Percentiles rank a stretch among this genome's conserved stretches.
phyloP scores from a whole-genome alignment of 2,888 invertebrate genomes.

The Lagria hirta region DNA sequence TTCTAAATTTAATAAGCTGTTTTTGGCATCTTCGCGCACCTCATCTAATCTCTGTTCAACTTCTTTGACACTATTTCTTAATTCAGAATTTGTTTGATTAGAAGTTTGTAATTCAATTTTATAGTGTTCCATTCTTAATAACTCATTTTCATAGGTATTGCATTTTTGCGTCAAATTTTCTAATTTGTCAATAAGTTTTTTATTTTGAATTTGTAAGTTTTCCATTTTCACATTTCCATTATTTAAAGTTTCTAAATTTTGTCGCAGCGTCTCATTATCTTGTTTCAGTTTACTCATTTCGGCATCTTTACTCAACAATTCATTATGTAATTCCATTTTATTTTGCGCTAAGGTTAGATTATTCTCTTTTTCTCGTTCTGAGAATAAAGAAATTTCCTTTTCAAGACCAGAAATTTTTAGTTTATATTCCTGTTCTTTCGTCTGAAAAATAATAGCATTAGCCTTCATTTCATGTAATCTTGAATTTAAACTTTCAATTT shows the following conservation, averaged over 20 bases:
- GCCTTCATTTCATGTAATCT: slow-evolving; percentile 52
- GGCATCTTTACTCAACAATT: slow-evolving; percentile 49
- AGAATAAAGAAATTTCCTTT: slow-evolving; percentile 39
- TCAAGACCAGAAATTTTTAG: slow-evolving; percentile 46
- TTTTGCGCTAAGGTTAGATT: slow-evolving; percentile 50
- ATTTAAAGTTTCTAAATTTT: slow-evolving; percentile 37
- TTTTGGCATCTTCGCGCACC: slow-evolving; percentile 55
- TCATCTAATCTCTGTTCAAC: slow-evolving; percentile 15
- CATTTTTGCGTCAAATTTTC: slow-evolving; percentile 46
- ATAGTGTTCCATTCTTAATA: slow-evolving; percentile 47
- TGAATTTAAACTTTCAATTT: slow-evolving; percentile 18
- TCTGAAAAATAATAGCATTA: slow-evolving; percentile 53
- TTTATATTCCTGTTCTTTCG: slow-evolving; percentile 48
- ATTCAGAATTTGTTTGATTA: slow-evolving; percentile 32
- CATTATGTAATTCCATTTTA: slow-evolving; percentile 52
- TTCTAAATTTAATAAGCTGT: slow-evolving; percentile 45
- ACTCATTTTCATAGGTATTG: slow-evolving; percentile 45
- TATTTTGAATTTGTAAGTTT: slow-evolving; percentile 49
- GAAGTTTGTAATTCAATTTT: slow-evolving; percentile 35
- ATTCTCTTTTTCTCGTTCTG: slow-evolving; percentile 49
- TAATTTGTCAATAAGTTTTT: slow-evolving; percentile 50
- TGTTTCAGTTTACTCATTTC: slow-evolving; percentile 47
- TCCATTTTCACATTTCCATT: slow-evolving; percentile 41
- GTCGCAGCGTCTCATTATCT: slow-evolving; percentile 43
- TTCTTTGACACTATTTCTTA: slow-evolving; percentile 23